Conservation (phyloP, 2,113 vertebrate genomes). For the Pandion haliaetus region DNA sequence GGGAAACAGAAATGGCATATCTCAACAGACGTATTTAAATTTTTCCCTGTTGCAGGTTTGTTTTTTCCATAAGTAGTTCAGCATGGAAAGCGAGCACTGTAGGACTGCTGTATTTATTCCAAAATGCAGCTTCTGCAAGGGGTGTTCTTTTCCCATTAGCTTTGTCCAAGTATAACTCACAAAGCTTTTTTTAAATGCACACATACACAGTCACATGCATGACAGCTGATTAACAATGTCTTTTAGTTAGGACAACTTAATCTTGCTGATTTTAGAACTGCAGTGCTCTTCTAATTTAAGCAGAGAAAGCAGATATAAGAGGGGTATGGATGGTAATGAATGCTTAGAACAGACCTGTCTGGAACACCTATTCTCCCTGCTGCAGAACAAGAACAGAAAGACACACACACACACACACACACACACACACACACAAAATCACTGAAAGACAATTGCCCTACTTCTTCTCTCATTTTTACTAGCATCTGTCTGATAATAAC, state of each 20-base stretch:
- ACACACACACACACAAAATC: neutral
- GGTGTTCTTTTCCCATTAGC: neutral
- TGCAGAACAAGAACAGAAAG: neutral
- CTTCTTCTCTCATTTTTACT: constrained; percentile 1
- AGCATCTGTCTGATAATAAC: neutral
- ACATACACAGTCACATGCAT: neutral
- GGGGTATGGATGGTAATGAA: neutral
- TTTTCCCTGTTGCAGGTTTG: neutral
- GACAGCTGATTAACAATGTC: neutral
- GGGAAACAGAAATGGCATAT: neutral
- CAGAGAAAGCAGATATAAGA: neutral
- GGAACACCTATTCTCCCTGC: neutral
- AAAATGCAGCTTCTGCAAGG: neutral
- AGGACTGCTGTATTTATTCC: neutral
- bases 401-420: neutral
- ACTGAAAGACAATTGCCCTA: constrained; percentile 9
- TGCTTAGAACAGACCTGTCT: neutral
- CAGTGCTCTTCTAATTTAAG: neutral
- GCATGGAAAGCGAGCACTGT: neutral
- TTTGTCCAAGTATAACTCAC: neutral
- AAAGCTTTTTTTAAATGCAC: neutral
- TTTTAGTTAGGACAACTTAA: neutral
- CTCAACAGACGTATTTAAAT: neutral
- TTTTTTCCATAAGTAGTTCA: neutral
- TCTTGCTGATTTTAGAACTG: neutral